Percentiles rank a stretch among this genome's conserved stretches.
These are phyloP conservation scores for Pseudochaenichthys georgianus DNA, from an alignment of 2,797 vertebrate genomes.

Conservation along the genomic window DNA sequence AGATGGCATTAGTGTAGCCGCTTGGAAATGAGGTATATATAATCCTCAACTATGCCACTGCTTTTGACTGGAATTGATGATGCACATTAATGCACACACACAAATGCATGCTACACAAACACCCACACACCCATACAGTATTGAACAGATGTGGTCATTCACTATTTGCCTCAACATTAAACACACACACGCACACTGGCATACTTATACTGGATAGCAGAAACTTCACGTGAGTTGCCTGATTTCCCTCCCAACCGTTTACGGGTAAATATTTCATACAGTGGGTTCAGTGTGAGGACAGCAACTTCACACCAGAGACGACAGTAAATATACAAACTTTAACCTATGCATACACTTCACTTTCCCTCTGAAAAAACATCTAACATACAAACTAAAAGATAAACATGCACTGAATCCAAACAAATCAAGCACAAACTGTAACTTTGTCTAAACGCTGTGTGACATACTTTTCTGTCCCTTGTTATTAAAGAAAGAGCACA, in stretches of 20 bases:
- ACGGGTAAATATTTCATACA: conserved; percentile 55
- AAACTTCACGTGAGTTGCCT: conserved; percentile 43
- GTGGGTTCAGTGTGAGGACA: conserved; percentile 57
- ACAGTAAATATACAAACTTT: conserved; percentile 31
- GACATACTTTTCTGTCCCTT: conserved; percentile 69
- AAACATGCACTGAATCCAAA: conserved; percentile 19
- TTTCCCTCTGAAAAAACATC: conserved; percentile 17
- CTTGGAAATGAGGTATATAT: conserved; percentile 70
- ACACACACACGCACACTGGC: conserved; percentile 33
- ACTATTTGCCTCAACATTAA: conserved; percentile 39
- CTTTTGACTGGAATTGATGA: conserved; percentile 75
- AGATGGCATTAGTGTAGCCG: conserved; percentile 70
- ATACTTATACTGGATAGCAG: conserved; percentile 30
- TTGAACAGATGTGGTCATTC: conserved; percentile 48
- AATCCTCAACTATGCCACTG: conserved; percentile 68
- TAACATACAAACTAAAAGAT: conserved; percentile 9
- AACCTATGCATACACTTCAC: conserved; percentile 11
- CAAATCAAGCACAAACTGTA: conserved; percentile 22
- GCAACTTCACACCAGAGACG: conserved; percentile 30
- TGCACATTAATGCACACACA: conserved; percentile 56
- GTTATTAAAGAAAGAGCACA: conserved; percentile 55
- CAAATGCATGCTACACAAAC: conserved; percentile 43
- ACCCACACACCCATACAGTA: conserved; percentile 27
- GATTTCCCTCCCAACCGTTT: conserved; percentile 45
- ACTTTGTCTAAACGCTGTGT: conserved; percentile 30